Percentiles rank a stretch among this genome's conserved stretches.
Evolutionary conservation across 2,113 vertebrate genomes (phyloP).

Genomic region (Bos indicus): DNA sequence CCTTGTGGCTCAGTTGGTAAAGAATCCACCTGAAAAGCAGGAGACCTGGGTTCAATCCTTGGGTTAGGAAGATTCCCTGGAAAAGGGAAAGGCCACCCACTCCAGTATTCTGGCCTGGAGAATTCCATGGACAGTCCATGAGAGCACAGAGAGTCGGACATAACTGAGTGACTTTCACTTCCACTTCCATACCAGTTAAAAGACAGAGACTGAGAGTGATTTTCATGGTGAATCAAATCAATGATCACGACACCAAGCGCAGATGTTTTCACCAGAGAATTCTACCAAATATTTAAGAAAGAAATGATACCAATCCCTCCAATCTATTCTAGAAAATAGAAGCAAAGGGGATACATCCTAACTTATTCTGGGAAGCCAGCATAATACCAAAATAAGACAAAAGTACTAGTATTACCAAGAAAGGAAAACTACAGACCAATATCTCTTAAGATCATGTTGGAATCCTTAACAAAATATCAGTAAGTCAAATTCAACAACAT

Average conservation of each 20-base stretch:
- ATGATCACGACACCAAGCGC: not conserved
- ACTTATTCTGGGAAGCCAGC: not conserved
- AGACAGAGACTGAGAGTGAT: not conserved
- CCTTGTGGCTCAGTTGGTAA: not conserved
- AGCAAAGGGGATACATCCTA: not conserved
- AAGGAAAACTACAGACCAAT: not conserved
- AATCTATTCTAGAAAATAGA: not conserved
- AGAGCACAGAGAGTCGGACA: fast-evolving
- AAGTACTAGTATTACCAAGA: not conserved
- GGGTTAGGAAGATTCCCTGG: not conserved
- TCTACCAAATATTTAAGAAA: not conserved
- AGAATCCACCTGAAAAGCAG: not conserved
- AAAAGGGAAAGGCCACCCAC: not conserved
- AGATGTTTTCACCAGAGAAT: not conserved
- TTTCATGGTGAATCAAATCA: not conserved
- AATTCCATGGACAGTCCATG: not conserved
- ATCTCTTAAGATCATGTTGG: not conserved
- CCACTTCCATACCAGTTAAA: not conserved
- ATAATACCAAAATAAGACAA: not conserved
- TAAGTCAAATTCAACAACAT: not conserved
- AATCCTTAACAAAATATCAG: not conserved
- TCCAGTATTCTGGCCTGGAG: not conserved
- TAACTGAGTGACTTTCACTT: not conserved
- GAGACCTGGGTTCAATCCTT: not conserved
- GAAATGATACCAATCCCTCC: not conserved